Conservation (phyloP, 2,797 vertebrate genomes). For the Erethizon dorsatum region DNA sequence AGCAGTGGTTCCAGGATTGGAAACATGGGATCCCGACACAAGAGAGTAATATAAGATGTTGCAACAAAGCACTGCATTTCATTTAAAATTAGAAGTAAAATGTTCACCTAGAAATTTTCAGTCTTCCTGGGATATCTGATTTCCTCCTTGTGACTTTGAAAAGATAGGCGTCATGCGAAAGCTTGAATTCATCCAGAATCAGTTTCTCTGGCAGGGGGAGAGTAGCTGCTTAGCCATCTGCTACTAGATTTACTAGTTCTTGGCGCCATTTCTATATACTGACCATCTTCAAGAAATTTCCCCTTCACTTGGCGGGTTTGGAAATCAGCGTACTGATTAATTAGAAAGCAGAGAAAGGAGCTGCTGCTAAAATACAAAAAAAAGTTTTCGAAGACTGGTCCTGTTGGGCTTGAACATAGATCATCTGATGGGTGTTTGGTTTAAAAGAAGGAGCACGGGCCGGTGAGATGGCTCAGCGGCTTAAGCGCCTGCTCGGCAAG, state of each 20-base stretch:
- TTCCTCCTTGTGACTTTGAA: constrained; percentile 31
- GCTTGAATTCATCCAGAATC: neutral
- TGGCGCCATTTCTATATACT: constrained; percentile 43
- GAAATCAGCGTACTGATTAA: constrained; percentile 49
- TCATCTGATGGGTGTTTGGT: neutral
- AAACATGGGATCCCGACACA: accelerated
- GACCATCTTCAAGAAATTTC: neutral
- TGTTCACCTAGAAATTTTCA: constrained; percentile 31
- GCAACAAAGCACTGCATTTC: neutral
- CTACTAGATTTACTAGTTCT: neutral
- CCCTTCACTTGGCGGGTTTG: neutral
- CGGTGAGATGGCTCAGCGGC: no score
- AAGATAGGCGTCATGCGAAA: neutral
- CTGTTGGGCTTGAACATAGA: neutral
- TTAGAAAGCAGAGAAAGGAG: constrained; percentile 3
- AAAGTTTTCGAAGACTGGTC: neutral
- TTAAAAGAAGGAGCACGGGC: neutral
- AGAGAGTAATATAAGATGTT: neutral
- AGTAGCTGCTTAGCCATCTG: neutral
- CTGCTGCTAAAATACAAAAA: constrained; percentile 7
- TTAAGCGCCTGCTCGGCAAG: no score
- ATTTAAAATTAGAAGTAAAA: constrained; percentile 53
- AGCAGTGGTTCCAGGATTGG: neutral
- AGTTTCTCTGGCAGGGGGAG: neutral
- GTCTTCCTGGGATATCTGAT: neutral